phyloP scores from a whole-genome alignment of 1,140 invertebrate species.

The Leptinotarsa lineolata region DNA sequence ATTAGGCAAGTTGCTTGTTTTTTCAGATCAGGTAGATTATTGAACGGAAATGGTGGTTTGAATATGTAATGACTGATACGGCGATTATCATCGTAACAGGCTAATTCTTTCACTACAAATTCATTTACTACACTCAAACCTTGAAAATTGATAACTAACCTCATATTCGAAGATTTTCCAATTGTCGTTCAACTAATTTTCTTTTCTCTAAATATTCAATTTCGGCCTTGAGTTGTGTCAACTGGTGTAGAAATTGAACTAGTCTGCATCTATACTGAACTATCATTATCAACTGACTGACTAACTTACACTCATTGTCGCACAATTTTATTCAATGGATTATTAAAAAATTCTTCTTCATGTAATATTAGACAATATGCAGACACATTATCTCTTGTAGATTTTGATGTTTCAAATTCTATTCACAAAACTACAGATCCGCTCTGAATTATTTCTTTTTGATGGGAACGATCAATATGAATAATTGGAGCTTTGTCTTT shows the following conservation, averaged over 20 bases:
- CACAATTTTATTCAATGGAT: background rate
- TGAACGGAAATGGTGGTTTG: slow-evolving; percentile 11
- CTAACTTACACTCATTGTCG: background rate
- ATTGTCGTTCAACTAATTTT: background rate
- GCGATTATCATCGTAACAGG: too few species aligned
- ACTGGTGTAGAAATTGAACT: too few species aligned
- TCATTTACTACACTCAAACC: too few species aligned
- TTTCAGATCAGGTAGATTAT: slow-evolving; percentile 14
- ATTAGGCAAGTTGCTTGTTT: slow-evolving; percentile 4
- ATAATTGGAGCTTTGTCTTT: slow-evolving; percentile 2
- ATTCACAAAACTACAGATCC: background rate
- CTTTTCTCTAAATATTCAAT: slow-evolving; percentile 7
- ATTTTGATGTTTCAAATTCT: background rate
- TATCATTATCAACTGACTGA: background rate
- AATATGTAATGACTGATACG: slow-evolving; percentile 14
- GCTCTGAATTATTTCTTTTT: slow-evolving; percentile 10
- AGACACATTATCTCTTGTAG: background rate
- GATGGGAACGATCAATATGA: slow-evolving; percentile 11
- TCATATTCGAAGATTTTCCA: slow-evolving; percentile 13
- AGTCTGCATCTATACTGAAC: too few species aligned
- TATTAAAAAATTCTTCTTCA: background rate
- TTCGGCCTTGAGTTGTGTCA: background rate
- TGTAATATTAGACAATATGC: slow-evolving; percentile 1
- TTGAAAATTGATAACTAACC: slow-evolving; percentile 5
- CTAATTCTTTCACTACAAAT: too few species aligned